These are phyloP conservation scores for Iphiclides podalirius DNA, from an alignment of 2,888 invertebrate species.

Conservation along the genomic window DNA sequence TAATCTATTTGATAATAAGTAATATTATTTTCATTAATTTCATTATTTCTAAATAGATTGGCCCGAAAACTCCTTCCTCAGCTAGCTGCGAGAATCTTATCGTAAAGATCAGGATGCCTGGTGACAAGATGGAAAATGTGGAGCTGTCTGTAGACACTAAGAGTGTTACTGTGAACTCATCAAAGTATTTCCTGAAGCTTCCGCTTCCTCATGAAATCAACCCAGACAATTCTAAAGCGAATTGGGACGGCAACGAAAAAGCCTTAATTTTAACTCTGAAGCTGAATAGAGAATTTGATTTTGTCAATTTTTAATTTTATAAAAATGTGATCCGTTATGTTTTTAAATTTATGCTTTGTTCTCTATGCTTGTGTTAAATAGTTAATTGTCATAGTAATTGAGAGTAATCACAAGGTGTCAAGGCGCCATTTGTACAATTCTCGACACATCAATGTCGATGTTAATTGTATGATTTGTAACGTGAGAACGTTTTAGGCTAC, in stretches of 20 bases:
- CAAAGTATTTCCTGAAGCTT: slow-evolving; percentile 84
- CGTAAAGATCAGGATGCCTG: slow-evolving; percentile 87
- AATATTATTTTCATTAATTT: neutral
- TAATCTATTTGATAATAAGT: neutral
- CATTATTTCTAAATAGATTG: no score
- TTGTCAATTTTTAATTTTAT: slow-evolving; percentile 87
- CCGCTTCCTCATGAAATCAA: slow-evolving; percentile 91
- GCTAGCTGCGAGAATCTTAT: slow-evolving; percentile 94
- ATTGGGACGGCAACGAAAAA: slow-evolving; percentile 85
- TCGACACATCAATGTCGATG: slow-evolving; percentile 33
- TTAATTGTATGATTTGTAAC: slow-evolving; percentile 36
- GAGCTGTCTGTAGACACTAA: slow-evolving; percentile 84
- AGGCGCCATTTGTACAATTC: slow-evolving; percentile 37
- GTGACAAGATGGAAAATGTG: slow-evolving; percentile 87
- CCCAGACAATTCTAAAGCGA: slow-evolving; percentile 89
- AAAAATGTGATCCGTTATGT: neutral
- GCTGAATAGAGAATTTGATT: slow-evolving; percentile 90
- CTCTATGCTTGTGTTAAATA: slow-evolving; percentile 22
- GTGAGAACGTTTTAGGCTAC: slow-evolving; percentile 28
- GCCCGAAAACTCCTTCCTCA: slow-evolving; percentile 87
- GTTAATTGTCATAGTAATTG: slow-evolving; percentile 38
- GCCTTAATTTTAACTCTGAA: slow-evolving; percentile 86
- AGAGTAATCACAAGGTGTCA: slow-evolving; percentile 42
- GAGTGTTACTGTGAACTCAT: slow-evolving; percentile 82
- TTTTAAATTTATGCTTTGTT: neutral